Percentiles rank a stretch among this genome's conserved stretches.
phyloP scores from a whole-genome alignment of 2,113 vertebrate species.

The Nycticryphes semicollaris region DNA sequence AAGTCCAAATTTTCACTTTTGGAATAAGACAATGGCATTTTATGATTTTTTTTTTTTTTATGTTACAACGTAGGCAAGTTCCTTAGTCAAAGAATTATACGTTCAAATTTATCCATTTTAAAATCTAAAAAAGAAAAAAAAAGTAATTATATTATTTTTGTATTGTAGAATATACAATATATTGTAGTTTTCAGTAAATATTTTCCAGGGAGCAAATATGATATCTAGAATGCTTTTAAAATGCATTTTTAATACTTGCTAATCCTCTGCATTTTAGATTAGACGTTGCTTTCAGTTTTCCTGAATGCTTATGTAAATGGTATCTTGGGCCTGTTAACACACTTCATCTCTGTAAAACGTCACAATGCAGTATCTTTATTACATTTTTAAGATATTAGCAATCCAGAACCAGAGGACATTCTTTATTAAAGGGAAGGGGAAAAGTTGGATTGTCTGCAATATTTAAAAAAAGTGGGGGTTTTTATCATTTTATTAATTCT shows the following conservation, averaged over 20 bases:
- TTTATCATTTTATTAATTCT: background rate
- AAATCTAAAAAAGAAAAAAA: background rate
- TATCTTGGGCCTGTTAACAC: background rate
- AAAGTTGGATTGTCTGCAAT: background rate
- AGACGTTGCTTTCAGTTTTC: background rate
- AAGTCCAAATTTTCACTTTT: background rate
- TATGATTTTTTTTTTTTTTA: background rate
- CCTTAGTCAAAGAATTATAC: background rate
- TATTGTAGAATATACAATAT: background rate
- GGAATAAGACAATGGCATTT: background rate
- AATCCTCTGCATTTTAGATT: background rate
- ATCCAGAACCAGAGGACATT: background rate
- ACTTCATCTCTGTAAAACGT: background rate
- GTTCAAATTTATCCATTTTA: background rate
- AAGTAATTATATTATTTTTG: background rate
- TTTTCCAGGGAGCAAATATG: background rate
- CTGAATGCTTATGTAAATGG: background rate
- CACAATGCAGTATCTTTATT: background rate
- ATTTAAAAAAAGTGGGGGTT: background rate
- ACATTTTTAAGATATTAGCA: background rate
- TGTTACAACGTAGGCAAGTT: background rate
- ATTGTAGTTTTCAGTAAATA: background rate
- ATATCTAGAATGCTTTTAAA: slow-evolving; percentile 3
- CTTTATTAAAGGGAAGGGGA: background rate
- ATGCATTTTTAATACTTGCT: slow-evolving; percentile 4